phyloP scores from a whole-genome alignment of 2,113 vertebrate genomes.

The Colius striatus region DNA sequence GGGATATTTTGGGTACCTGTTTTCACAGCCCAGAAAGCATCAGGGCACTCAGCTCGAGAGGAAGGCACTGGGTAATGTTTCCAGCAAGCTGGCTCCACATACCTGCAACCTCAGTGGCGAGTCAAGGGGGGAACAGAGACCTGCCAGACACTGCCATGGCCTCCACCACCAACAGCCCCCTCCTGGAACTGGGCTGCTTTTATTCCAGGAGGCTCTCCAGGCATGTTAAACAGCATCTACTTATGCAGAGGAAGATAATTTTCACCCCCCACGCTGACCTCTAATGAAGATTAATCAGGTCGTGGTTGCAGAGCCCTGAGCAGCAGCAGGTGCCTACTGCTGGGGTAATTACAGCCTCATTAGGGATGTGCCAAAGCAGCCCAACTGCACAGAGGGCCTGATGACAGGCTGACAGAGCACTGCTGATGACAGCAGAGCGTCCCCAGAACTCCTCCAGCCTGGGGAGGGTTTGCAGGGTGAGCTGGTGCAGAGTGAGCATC shows the following conservation, averaged over 20 bases:
- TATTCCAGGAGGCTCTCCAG: neutral
- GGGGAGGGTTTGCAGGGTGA: no score
- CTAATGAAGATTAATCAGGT: neutral
- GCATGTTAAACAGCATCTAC: neutral
- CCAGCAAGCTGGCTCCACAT: fast-evolving
- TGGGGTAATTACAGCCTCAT: neutral
- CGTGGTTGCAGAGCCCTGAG: neutral
- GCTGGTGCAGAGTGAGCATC: no score
- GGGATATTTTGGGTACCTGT: fast-evolving
- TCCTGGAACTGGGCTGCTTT: neutral
- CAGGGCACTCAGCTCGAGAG: neutral
- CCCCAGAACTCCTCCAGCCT: neutral
- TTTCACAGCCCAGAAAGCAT: neutral
- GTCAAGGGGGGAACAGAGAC: neutral
- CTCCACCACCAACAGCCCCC: neutral
- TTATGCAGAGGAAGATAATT: neutral
- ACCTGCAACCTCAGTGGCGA: no score
- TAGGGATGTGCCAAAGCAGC: neutral
- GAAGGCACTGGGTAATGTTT: no score
- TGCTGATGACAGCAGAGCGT: neutral
- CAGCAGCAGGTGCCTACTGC: neutral
- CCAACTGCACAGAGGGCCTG: neutral
- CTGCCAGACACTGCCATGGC: fast-evolving
- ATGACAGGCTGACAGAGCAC: neutral
- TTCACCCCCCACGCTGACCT: neutral